Percentiles rank a stretch among this genome's conserved stretches.
These are phyloP conservation scores for Xestoiulus laeticollis DNA, from an alignment of 2,888 invertebrate genomes.

Conservation along the genomic window DNA sequence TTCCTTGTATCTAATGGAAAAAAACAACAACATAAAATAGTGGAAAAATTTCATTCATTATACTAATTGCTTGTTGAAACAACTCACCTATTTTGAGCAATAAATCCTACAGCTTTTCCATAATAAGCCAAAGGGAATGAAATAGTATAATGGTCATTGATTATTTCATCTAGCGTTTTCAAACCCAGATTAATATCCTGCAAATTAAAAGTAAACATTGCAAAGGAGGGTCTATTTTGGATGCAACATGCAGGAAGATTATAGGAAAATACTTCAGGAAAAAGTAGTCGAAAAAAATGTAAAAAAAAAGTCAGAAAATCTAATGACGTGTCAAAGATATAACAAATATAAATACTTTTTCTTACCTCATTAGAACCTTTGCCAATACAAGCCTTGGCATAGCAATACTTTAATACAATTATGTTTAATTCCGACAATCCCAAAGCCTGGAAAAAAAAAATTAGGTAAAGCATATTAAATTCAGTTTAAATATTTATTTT, in stretches of 20 bases:
- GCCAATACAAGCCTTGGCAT: slow-evolving; percentile 42
- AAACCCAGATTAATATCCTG: slow-evolving; percentile 56
- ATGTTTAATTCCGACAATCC: slow-evolving; percentile 3
- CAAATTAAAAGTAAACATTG: neutral
- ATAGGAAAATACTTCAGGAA: neutral
- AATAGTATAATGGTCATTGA: slow-evolving; percentile 49
- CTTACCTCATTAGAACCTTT: slow-evolving; percentile 34
- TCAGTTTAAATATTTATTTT: too few relatives aligned
- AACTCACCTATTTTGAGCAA: slow-evolving; percentile 55
- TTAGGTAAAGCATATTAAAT: neutral
- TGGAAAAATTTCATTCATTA: slow-evolving; percentile 32
- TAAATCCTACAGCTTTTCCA: slow-evolving; percentile 51
- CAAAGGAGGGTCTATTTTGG: neutral
- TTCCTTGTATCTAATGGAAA: slow-evolving; percentile 51
- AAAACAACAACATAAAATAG: slow-evolving; percentile 24
- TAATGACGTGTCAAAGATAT: neutral
- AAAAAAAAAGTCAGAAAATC: neutral
- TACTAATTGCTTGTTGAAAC: neutral
- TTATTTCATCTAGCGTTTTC: slow-evolving; percentile 53
- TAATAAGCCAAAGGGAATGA: slow-evolving; percentile 56
- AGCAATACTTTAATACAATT: slow-evolving; percentile 47
- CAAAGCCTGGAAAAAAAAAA: neutral
- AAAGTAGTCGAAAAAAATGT: neutral
- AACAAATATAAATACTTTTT: neutral
- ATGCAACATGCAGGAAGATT: neutral